These are phyloP conservation scores for Megalonaias nervosa DNA, from an alignment of 1,140 invertebrate species.

Conservation along the genomic window DNA sequence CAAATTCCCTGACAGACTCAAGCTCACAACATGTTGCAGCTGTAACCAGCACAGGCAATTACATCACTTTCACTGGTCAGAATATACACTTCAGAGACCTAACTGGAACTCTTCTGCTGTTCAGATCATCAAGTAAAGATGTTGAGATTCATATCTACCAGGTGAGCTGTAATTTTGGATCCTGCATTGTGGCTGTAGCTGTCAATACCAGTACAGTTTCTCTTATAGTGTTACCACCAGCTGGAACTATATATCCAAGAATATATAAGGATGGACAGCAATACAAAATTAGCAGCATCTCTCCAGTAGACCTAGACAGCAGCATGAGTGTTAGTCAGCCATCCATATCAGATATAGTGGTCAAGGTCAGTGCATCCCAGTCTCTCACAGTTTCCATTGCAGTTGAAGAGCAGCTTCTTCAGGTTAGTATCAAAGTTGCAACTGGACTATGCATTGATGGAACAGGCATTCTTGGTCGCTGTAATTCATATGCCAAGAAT, in stretches of 20 bases:
- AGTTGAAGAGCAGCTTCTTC: slow-evolving; percentile 30
- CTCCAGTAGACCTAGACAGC: slow-evolving; percentile 1
- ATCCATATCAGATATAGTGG: slow-evolving; percentile 25
- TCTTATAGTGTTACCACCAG: slow-evolving; percentile 34
- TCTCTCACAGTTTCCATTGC: slow-evolving; percentile 14
- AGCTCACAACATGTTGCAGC: slow-evolving; percentile 21
- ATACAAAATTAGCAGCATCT: slow-evolving; percentile 14
- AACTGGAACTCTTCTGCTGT: slow-evolving; percentile 41
- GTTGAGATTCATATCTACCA: slow-evolving; percentile 43
- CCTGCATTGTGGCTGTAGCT: slow-evolving; percentile 38
- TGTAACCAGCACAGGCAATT: slow-evolving; percentile 35
- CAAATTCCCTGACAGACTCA: slow-evolving; percentile 6
- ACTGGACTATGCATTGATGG: slow-evolving; percentile 24
- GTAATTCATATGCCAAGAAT: slow-evolving; percentile 22
- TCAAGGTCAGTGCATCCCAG: slow-evolving; percentile 13
- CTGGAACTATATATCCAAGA: slow-evolving; percentile 17
- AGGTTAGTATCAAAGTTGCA: slow-evolving; percentile 19
- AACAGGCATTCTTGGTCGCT: slow-evolving; percentile 38
- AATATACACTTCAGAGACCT: slow-evolving; percentile 32
- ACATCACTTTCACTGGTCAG: slow-evolving; percentile 43
- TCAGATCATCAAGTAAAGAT: slow-evolving; percentile 23
- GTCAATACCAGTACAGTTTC: slow-evolving; percentile 12
- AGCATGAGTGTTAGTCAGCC: slow-evolving; percentile 21
- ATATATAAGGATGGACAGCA: slow-evolving; percentile 31
- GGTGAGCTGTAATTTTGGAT: slow-evolving; percentile 34